These are phyloP conservation scores for Drosophila auraria DNA, from an alignment of 1,140 invertebrate species.

Conservation along the genomic window DNA sequence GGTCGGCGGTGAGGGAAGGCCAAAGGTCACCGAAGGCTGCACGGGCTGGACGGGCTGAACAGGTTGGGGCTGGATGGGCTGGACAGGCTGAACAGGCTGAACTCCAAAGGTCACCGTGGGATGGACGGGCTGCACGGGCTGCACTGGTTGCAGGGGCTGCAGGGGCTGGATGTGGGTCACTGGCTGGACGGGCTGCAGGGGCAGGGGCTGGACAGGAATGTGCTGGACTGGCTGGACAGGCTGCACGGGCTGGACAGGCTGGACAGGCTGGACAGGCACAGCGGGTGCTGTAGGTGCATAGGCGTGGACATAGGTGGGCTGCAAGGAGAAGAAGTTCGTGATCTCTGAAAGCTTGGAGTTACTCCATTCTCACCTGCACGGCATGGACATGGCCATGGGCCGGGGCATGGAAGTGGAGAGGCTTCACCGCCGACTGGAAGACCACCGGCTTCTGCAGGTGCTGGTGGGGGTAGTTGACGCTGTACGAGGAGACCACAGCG, in stretches of 20 bases:
- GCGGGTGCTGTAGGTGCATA: conserved; percentile 44
- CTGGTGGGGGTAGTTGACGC: conserved; percentile 78
- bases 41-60: conserved; percentile 24
- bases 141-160: conserved; percentile 48
- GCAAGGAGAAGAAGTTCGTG: not conserved
- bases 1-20: conserved; percentile 11
- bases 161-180: conserved; percentile 8
- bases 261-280: conserved; percentile 31
- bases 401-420: conserved; percentile 58
- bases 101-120: conserved; percentile 17
- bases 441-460: conserved; percentile 63
- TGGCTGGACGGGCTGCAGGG: conserved; percentile 38
- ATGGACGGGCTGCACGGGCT: conserved; percentile 31
- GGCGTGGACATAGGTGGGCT: conserved; percentile 61
- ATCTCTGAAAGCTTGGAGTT: not conserved
- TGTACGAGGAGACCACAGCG: conserved; percentile 78
- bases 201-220: conserved; percentile 22
- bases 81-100: conserved; percentile 42
- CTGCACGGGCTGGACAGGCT: conserved; percentile 15
- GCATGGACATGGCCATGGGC: conserved; percentile 49
- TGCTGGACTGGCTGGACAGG: conserved; percentile 17
- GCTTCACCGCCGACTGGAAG: conserved; percentile 49
- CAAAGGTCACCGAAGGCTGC: conserved; percentile 32
- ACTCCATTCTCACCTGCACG: conserved; percentile 48
- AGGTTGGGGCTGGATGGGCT: conserved; percentile 18